Conservation (phyloP, 2,888 invertebrate genomes). For the Taphrorychus bicolor region DNA sequence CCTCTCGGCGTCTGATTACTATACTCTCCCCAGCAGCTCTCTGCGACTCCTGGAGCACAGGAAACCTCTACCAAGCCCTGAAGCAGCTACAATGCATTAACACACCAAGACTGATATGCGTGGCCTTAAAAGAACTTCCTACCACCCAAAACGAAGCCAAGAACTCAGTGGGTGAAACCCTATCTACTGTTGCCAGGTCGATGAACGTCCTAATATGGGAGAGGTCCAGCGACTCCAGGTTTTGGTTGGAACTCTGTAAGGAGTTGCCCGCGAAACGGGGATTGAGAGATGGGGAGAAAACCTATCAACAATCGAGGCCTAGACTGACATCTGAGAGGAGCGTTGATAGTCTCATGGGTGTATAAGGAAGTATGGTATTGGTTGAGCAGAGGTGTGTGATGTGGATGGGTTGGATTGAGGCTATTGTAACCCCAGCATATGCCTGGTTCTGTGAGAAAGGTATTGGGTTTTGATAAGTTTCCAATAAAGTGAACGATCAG, state of each 20-base stretch:
- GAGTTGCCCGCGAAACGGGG: conserved; percentile 65
- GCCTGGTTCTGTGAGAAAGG: no score
- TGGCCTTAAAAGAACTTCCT: conserved; percentile 60
- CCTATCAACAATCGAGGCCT: conserved; percentile 7
- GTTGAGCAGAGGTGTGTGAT: no score
- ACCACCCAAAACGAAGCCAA: conserved; percentile 52
- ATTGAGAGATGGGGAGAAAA: conserved; percentile 13
- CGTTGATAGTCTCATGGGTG: conserved; percentile 32
- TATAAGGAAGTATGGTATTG: no score
- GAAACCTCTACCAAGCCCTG: conserved; percentile 57
- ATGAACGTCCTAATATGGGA: conserved; percentile 64
- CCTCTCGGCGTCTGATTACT: conserved; percentile 61
- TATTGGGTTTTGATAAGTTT: no score
- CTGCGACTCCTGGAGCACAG: conserved; percentile 61
- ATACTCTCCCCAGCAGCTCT: conserved; percentile 62
- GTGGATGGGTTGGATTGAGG: no score
- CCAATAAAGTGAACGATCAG: no score
- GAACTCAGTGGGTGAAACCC: conserved; percentile 62
- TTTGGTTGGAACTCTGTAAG: conserved; percentile 71
- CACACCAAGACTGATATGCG: conserved; percentile 53
- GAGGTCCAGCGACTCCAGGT: conserved; percentile 57
- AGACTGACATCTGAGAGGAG: conserved; percentile 36
- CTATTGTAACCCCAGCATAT: no score
- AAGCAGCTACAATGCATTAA: conserved; percentile 60
- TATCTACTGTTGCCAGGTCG: conserved; percentile 60